Percentiles rank a stretch among this genome's conserved stretches.
Conservation (phyloP, 1,140 invertebrate species). For the Eufriesea mexicana region DNA sequence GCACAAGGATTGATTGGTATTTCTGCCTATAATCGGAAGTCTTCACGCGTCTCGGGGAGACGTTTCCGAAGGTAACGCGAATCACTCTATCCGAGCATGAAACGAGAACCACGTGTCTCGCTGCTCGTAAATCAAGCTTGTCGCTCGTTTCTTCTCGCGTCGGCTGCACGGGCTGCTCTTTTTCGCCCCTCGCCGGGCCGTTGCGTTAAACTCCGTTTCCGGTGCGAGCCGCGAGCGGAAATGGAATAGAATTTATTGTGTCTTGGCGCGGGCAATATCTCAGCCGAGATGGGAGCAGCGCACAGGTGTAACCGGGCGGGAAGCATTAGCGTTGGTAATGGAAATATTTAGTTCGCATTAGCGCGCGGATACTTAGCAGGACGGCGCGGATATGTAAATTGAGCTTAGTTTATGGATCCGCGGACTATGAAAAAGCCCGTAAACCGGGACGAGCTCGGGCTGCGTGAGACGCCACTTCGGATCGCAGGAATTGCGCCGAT, state of each 20-base stretch:
- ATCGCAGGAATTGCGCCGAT: conserved; percentile 18
- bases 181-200: not conserved
- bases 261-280: conserved; percentile 39
- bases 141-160: conserved; percentile 4
- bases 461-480: not conserved
- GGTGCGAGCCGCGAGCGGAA: conserved; percentile 37
- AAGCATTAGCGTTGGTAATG: conserved; percentile 44
- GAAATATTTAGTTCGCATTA: conserved; percentile 56
- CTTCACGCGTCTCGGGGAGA: not conserved
- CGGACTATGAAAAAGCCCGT: conserved; percentile 17
- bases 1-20: too few relatives aligned
- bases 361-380: conserved; percentile 18
- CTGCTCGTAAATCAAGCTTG: conserved; percentile 23
- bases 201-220: conserved; percentile 7
- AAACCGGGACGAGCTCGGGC: not conserved
- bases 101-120: not conserved
- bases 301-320: conserved; percentile 42
- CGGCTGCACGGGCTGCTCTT: not conserved
- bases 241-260: conserved; percentile 52
- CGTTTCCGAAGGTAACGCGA: not conserved
- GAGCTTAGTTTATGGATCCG: conserved; percentile 30
- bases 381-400: conserved; percentile 29
- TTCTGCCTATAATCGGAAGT: not conserved
- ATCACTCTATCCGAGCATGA: not conserved
- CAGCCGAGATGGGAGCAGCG: not conserved